A percentile compares a stretch with the other conserved stretches of the same genome.
Evolutionary conservation across 2,888 invertebrate genomes (phyloP).

Genomic region (Synergus gifuensis): DNA sequence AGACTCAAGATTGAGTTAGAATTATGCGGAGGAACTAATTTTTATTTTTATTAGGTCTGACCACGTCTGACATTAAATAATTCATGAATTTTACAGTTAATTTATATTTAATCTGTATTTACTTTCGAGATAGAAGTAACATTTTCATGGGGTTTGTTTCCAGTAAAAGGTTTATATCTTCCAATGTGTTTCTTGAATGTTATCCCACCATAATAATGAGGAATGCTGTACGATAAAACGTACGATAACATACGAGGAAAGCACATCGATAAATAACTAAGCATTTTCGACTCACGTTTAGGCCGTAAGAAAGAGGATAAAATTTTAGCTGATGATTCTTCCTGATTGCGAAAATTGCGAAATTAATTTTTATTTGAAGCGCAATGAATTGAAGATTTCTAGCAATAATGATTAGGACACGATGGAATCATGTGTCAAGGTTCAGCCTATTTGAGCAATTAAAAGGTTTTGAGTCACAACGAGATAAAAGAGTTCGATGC

Average conservation of each 20-base stretch:
- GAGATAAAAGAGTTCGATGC: constrained; percentile 27
- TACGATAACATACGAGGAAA: background rate
- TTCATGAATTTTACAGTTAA: too few species aligned
- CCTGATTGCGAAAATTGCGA: background rate
- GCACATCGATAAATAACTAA: constrained; percentile 4
- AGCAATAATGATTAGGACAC: background rate
- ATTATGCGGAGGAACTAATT: background rate
- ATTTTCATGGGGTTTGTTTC: background rate
- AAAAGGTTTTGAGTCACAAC: constrained; percentile 10
- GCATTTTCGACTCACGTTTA: background rate
- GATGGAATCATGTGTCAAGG: constrained; percentile 21
- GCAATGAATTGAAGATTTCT: background rate
- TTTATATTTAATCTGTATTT: too few species aligned
- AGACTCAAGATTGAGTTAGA: background rate
- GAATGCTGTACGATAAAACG: background rate
- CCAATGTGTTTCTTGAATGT: background rate
- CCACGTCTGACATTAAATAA: too few species aligned
- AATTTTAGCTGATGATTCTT: background rate
- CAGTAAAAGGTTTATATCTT: background rate
- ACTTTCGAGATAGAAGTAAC: background rate
- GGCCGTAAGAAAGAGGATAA: background rate
- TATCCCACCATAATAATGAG: background rate
- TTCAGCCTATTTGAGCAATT: constrained; percentile 19
- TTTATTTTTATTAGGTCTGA: background rate
- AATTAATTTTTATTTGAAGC: background rate